Evolutionary conservation across 2,113 vertebrate genomes (phyloP), one percentile per base, ranked within the genome.

Genomic region (Neopipo cinnamomea): DNA sequence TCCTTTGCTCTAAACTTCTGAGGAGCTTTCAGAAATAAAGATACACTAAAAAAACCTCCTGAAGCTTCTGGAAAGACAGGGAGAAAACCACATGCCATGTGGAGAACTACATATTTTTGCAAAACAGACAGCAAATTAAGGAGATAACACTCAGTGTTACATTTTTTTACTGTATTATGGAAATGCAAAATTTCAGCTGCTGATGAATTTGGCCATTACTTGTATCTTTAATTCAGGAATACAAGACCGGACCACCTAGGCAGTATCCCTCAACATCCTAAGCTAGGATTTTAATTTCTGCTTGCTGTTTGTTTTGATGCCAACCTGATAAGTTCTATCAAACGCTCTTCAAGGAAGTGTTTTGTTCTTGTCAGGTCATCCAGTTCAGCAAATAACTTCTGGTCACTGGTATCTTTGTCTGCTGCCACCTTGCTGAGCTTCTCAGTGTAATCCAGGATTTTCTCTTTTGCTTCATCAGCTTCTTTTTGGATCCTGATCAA

Each of bases 261-360:
- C 47, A 82, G 33, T 24, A 75, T 8, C 23, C 37, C 49, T 50
- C 63, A 77, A 71, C 20, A 88, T 20, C 28, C 37, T 71, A 92
- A 74, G 3, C 3, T 33, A 66, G 13, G 30, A 46, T 73, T 84
- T 81, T n/a, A 55, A 80, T 25, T 92, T 85, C 78, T 93, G 25
- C 42, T 75, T 85, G 41, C 21, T 59, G 12, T 31, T 62, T 59
- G 35, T 86, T 88, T 75, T 22, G 3, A 49, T 49, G 62, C 96
- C 39, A 97, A 99, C 99, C 98, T 99, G 97, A 99, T 99, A 62
- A 99, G 98, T 94, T 99, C 98, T 23, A 99, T 98, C 68, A 99
- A 98, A 65, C 99, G 97, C 85, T 99, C 99, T 94, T 99, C 99
- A 65, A 99, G 97, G 97, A 99, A 99, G 73, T 98, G 98, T 96